phyloP scores from a whole-genome alignment of 2,797 vertebrate species.

The Tapera naevia region DNA sequence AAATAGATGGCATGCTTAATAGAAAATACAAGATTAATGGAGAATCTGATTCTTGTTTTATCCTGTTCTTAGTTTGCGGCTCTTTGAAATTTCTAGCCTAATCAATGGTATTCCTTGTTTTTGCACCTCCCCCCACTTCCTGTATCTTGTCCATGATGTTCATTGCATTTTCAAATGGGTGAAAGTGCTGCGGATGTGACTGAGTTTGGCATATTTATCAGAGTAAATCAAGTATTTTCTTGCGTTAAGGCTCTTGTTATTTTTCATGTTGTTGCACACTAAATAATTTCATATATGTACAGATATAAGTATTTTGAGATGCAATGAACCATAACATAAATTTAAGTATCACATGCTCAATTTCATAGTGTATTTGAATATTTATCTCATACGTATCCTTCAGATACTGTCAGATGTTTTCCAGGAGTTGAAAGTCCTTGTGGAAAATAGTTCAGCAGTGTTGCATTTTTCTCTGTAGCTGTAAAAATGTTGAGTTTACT shows the following conservation, averaged over 20 bases:
- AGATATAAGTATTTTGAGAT: background rate
- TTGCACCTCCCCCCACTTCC: accelerated
- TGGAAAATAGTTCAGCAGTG: background rate
- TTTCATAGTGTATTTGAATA: background rate
- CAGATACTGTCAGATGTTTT: background rate
- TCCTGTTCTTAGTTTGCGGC: background rate
- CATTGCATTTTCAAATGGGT: background rate
- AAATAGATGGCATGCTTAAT: background rate
- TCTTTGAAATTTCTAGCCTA: background rate
- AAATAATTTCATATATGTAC: background rate
- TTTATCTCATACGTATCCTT: background rate
- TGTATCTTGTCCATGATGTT: background rate
- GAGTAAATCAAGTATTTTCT: background rate
- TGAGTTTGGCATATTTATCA: background rate
- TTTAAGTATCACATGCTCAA: background rate
- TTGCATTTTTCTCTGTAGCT: background rate
- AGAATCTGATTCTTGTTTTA: background rate
- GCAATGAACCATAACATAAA: background rate
- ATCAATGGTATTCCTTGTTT: background rate
- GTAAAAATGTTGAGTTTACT: background rate
- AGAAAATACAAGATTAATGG: background rate
- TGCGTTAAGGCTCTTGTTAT: background rate
- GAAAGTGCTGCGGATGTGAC: background rate
- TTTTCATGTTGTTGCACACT: background rate
- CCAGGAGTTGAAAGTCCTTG: background rate